Conservation (phyloP, 2,113 vertebrate species). For the Epinephelus cyanopodus region DNA sequence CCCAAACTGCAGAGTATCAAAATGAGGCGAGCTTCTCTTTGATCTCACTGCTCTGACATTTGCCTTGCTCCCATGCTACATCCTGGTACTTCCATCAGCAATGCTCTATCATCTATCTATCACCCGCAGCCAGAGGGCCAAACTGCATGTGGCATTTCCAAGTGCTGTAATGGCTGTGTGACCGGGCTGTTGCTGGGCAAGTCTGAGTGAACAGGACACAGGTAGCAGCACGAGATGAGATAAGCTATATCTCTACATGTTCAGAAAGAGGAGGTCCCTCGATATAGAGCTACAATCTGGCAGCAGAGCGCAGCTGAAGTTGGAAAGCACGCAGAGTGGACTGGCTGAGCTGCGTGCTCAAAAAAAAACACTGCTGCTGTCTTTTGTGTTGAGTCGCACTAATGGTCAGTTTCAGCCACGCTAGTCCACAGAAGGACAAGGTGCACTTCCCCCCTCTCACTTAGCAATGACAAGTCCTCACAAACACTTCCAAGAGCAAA, state of each 20-base stretch:
- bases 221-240: conserved; percentile 62
- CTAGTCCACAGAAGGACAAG: conserved; percentile 63
- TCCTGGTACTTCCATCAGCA: conserved; percentile 77
- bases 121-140: conserved; percentile 76
- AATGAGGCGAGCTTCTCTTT: conserved; percentile 23
- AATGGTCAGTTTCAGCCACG: conserved; percentile 69
- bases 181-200: conserved; percentile 79
- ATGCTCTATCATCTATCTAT: conserved; percentile 72
- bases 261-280: neutral
- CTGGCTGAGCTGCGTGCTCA: conserved; percentile 34
- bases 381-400: conserved; percentile 69
- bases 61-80: conserved; percentile 67
- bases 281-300: neutral
- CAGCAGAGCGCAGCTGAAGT: conserved; percentile 56
- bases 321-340: conserved; percentile 37
- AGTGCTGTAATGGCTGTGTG: conserved; percentile 76
- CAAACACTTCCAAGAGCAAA: conserved; percentile 62
- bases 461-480: conserved; percentile 71
- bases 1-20: conserved; percentile 13
- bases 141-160: conserved; percentile 79
- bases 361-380: conserved; percentile 19
- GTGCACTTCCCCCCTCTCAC: conserved; percentile 58
- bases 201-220: conserved; percentile 66
- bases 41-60: conserved; percentile 64
- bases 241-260: conserved; percentile 44